phyloP scores from a whole-genome alignment of 2,113 vertebrate species.

The Oryzias javanicus region DNA sequence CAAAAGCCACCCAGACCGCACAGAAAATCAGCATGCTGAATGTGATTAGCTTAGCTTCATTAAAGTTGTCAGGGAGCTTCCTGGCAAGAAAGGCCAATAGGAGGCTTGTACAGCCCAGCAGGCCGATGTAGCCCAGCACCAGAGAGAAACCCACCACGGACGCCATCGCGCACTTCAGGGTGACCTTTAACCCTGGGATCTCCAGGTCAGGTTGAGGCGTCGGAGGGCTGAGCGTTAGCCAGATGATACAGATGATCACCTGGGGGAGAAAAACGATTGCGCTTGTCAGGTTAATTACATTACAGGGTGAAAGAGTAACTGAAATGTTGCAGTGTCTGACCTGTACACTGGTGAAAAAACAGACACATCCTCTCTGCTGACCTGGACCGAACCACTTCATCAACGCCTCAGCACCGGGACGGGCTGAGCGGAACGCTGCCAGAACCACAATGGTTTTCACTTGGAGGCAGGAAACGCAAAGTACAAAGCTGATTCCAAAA shows the following conservation, averaged over 20 bases:
- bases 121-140: conserved; percentile 77
- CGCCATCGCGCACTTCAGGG: conserved; percentile 69
- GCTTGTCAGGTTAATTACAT: background rate
- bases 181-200: conserved; percentile 62
- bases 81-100: conserved; percentile 74
- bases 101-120: conserved; percentile 72
- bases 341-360: conserved; percentile 54
- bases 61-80: conserved; percentile 71
- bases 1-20: conserved; percentile 72
- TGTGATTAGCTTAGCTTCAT: conserved; percentile 73
- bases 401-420: conserved; percentile 56
- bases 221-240: conserved; percentile 70
- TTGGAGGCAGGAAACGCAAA: conserved; percentile 74
- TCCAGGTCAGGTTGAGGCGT: conserved; percentile 56
- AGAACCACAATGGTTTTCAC: conserved; percentile 78
- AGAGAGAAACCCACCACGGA: conserved; percentile 71
- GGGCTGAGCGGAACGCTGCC: conserved; percentile 67
- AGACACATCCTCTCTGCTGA: conserved; percentile 73
- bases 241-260: conserved; percentile 70
- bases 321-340: conserved; percentile 8
- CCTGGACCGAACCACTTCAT: conserved; percentile 71
- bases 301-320: too few relatives aligned
- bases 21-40: conserved; percentile 82
- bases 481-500: conserved; percentile 77
- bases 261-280: conserved; percentile 32